Evolutionary conservation across 1,140 invertebrate species (phyloP).

Genomic region (Mizuhopecten yessoensis): DNA sequence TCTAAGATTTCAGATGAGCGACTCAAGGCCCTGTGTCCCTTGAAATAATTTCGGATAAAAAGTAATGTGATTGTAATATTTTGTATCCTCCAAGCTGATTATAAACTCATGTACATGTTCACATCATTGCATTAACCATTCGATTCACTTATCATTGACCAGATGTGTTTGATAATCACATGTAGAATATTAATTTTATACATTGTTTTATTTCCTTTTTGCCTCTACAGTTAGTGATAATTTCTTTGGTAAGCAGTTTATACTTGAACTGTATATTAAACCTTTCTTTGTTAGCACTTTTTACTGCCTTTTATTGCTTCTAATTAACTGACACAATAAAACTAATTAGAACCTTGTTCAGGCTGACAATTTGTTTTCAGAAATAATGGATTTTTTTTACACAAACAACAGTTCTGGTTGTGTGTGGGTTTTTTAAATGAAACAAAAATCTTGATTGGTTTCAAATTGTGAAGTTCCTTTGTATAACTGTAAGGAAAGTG

Average conservation of each 20-base stretch:
- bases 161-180: background rate
- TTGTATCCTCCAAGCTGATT: background rate
- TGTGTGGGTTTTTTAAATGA: too few relatives aligned
- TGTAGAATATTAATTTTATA: slow-evolving; percentile 44
- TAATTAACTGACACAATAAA: too few relatives aligned
- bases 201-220: slow-evolving; percentile 57
- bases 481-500: background rate
- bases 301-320: slow-evolving; percentile 1
- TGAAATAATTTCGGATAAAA: background rate
- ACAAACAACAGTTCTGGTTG: too few relatives aligned
- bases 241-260: slow-evolving; percentile 95
- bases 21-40: background rate
- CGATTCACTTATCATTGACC: slow-evolving; percentile 21
- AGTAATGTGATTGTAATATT: too few relatives aligned
- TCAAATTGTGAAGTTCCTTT: too few relatives aligned
- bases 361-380: background rate
- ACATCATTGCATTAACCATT: slow-evolving; percentile 30
- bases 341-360: background rate
- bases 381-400: too few relatives aligned
- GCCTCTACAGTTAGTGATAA: slow-evolving; percentile 96
- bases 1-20: background rate
- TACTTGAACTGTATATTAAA: background rate
- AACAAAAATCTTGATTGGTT: too few relatives aligned
- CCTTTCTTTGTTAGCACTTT: background rate
- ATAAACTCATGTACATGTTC: background rate